Conservation (phyloP, 2,797 vertebrate species). For the Thaleichthys pacificus region DNA sequence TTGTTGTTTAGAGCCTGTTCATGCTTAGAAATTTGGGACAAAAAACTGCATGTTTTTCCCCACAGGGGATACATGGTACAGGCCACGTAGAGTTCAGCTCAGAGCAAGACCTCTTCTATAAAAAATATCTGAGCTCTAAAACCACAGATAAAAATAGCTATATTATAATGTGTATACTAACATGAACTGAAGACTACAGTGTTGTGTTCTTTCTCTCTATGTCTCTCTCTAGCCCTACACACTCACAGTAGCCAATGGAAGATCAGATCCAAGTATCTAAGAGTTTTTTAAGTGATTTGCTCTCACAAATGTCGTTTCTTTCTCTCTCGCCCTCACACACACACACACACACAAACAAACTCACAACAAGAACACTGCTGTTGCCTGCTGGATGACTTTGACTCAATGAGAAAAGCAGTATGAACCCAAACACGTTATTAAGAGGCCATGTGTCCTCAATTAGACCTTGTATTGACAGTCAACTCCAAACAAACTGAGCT, state of each 20-base stretch:
- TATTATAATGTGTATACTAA: background rate
- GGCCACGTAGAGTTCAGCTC: slow-evolving; percentile 24
- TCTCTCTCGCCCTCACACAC: slow-evolving; percentile 31
- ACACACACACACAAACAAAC: background rate
- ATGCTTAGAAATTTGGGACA: background rate
- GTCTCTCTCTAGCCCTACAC: slow-evolving; percentile 1
- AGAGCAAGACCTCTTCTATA: slow-evolving; percentile 6
- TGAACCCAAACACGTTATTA: slow-evolving; percentile 14
- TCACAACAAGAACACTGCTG: background rate
- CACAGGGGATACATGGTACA: background rate
- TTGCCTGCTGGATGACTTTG: too few relatives aligned
- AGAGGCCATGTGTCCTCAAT: slow-evolving; percentile 58
- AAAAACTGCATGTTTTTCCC: slow-evolving; percentile 8
- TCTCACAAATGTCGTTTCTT: slow-evolving; percentile 55
- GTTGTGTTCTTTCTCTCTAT: slow-evolving; percentile 18
- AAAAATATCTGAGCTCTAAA: slow-evolving; percentile 21
- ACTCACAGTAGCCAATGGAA: slow-evolving; percentile 9
- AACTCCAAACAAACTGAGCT: slow-evolving; percentile 15
- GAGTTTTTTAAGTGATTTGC: slow-evolving; percentile 52
- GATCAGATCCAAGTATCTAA: slow-evolving; percentile 38
- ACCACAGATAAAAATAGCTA: slow-evolving; percentile 32
- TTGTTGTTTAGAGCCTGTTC: background rate
- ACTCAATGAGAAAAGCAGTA: background rate
- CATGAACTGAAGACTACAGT: background rate
- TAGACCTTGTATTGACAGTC: slow-evolving; percentile 49